Evolutionary conservation across 2,888 invertebrate species (phyloP).

Genomic region (Brachycybe producta): DNA sequence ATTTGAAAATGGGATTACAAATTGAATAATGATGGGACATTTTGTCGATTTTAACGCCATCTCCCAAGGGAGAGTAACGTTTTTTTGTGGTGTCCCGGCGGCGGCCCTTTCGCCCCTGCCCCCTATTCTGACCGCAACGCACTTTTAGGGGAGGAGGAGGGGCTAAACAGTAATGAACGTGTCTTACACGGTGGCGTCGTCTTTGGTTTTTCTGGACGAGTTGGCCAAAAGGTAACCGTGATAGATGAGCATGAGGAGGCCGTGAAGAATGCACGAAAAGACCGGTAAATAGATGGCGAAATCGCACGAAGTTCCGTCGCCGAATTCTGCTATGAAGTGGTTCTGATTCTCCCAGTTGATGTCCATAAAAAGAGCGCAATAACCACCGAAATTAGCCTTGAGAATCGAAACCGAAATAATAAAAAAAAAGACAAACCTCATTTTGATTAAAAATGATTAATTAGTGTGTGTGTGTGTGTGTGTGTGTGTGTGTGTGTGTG

Average conservation of each 20-base stretch:
- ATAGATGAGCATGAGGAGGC: constrained; percentile 12
- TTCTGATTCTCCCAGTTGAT: constrained; percentile 14
- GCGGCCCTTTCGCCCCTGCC: no score
- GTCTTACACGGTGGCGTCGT: constrained; percentile 12
- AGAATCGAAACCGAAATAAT: neutral
- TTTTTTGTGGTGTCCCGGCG: no score
- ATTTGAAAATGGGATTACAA: no score
- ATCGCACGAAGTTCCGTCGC: constrained; percentile 15
- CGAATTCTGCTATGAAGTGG: constrained; percentile 16
- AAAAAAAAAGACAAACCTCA: neutral
- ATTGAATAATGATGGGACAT: no score
- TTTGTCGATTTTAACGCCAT: no score
- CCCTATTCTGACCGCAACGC: no score
- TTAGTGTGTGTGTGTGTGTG: no score
- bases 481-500: no score
- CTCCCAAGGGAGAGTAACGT: no score
- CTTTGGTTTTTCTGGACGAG: constrained; percentile 7
- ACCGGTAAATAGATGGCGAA: constrained; percentile 12
- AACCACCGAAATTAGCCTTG: constrained; percentile 13
- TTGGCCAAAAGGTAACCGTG: constrained; percentile 9
- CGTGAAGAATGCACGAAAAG: constrained; percentile 13
- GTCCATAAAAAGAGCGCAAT: constrained; percentile 13
- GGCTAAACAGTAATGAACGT: no score
- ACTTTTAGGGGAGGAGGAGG: no score
- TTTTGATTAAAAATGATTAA: no score